Evolutionary conservation across 2,888 invertebrate species (phyloP), one percentile per base, ranked within the genome.

Genomic region (Vandiemenella viatica): DNA sequence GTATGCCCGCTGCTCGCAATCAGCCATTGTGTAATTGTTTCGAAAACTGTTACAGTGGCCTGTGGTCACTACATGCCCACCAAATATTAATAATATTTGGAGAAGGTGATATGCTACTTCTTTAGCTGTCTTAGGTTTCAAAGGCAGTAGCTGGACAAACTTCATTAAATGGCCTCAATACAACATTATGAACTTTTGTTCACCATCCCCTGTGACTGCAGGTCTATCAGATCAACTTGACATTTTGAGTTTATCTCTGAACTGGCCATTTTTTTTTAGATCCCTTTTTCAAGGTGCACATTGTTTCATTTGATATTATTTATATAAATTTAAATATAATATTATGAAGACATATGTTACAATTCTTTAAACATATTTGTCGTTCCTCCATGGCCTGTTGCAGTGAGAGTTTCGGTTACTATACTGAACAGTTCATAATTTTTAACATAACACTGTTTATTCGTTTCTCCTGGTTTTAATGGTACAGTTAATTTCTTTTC

Each of bases 151-250:
- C 15, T 58, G 46, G 16, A 66, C 58, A 58, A 66, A 66, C 58
- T 66, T 64, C n/a, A 65, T 66, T 1, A 60, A 49, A 52, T 64
- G 61, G 48, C 65, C 64, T 56, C 65, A 65, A 49, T 64, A 63
- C 6, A 61, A 59, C 50, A 65, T 50, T 19, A 65, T 62, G 52
- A 63, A 66, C 49, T 62, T 65, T 53, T 50, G 62, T 21, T 59
- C 49, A 17, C 55, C 53, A 57, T 65, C 62, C 43, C 56, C 43
- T 47, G 60, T 10, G 59, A 49, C 50, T 65, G 62, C 54, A 63
- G 53, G 53, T 65, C 63, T 23, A 65, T 63, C 1, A 65, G 51
- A 54, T 65, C 63, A 2, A 63, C 62, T 59, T 64, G 62, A 45
- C 63, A 63, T 23, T 63, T 52, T 19, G 53, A 54, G 26, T 23